Evolutionary conservation across 2,888 invertebrate species (phyloP), one percentile per base, ranked within the genome.

Genomic region (Drepanosiphum platanoidis): DNA sequence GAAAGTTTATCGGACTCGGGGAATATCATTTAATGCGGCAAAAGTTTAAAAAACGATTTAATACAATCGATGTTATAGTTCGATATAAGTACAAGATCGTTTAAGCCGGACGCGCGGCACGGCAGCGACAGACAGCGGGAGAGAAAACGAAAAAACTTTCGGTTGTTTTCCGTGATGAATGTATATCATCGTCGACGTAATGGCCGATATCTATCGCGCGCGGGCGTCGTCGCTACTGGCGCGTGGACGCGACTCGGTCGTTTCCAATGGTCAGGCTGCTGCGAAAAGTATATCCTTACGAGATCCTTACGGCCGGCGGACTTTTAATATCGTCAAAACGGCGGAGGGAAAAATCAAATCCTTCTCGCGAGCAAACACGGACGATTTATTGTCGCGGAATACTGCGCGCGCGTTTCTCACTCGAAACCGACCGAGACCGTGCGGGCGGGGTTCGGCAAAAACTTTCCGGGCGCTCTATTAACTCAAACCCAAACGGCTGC

Each of bases 381-480:
- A 22, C 52, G 22, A 52, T 52, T 13, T 61, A n/a, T n/a, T n/a
- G 22, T 18, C 22, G 22, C 15, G 52, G 7, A 52, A 52, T 22
- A 52, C 52, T 9, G 9, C 27, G 15, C n/a, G 2, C 61, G n/a
- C 27, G 27, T 27, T 32, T 34, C n/a, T 64, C 13, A 32, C n/a
- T 46, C 15, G n/a, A 46, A 52, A 68, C 68, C 46, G 27, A 68
- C 66, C n/a, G 3, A 42, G n/a, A 80, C 3, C 27, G 46, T 68
- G n/a, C n/a, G 46, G 4, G 52, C 22, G 3, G 27, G 46, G 66
- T 66, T 79, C 42, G 22, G 46, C 52, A 3, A 8, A 52, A 80
- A 68, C 68, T 52, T 68, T 68, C 32, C 34, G 68, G 52, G 34
- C 79, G 46, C 52, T 22, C 22, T n/a, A 27, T 80, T 27, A 34